Evolutionary conservation across 1,140 invertebrate genomes (phyloP).

Genomic region (Harpegnathos saltator): DNA sequence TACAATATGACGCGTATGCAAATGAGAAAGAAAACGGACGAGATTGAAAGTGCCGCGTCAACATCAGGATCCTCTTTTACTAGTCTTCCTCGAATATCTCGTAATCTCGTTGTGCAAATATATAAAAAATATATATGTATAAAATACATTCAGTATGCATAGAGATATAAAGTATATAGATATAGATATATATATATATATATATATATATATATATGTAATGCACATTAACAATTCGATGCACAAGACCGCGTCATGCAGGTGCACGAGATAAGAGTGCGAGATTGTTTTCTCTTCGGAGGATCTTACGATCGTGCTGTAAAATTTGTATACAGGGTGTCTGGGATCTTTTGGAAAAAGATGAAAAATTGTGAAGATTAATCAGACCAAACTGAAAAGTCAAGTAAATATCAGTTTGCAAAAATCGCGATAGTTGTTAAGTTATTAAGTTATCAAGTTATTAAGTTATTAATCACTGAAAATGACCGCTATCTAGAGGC

Average conservation of each 20-base stretch:
- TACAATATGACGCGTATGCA: slow-evolving; percentile 4
- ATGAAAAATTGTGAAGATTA: no score
- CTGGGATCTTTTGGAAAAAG: no score
- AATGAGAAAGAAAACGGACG: background rate
- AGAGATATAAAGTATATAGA: slow-evolving; percentile 34
- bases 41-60: background rate
- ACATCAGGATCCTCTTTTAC: background rate
- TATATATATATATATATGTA: slow-evolving; percentile 33
- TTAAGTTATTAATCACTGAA: no score
- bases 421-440: no score
- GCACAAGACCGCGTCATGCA: slow-evolving; percentile 76
- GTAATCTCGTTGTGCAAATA: slow-evolving; percentile 24
- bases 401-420: no score
- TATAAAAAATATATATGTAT: slow-evolving; percentile 1
- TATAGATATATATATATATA: background rate
- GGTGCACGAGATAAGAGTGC: slow-evolving; percentile 75
- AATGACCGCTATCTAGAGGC: no score
- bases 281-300: slow-evolving; percentile 60
- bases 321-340: slow-evolving; percentile 60
- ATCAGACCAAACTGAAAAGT: no score
- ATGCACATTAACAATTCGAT: slow-evolving; percentile 55
- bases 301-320: slow-evolving; percentile 68
- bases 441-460: no score
- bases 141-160: slow-evolving; percentile 38
- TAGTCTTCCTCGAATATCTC: background rate